phyloP scores from a whole-genome alignment of 1,140 invertebrate species.

The Cydia strobilella region DNA sequence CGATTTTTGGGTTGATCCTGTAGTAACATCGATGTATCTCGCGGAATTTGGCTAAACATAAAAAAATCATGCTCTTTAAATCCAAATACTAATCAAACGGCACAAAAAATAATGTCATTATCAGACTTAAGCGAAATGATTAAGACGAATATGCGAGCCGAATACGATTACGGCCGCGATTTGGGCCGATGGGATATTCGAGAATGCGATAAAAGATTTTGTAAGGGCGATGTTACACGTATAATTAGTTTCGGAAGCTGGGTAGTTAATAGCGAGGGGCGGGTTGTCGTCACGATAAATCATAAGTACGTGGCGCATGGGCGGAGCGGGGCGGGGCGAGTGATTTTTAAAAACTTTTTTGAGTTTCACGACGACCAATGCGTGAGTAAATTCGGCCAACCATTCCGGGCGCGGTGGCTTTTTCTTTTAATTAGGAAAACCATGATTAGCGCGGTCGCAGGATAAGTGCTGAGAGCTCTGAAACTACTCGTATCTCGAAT shows the following conservation, averaged over 20 bases:
- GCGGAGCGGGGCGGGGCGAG: constrained; percentile 73
- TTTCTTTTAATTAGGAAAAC: constrained; percentile 77
- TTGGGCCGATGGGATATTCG: constrained; percentile 49
- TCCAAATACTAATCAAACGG: constrained; percentile 1
- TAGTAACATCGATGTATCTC: too few relatives aligned
- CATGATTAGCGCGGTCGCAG: constrained; percentile 70
- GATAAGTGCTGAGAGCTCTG: constrained; percentile 47
- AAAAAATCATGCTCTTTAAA: background rate
- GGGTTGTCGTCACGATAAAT: constrained; percentile 77
- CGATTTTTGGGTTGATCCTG: too few relatives aligned
- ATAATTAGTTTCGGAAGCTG: constrained; percentile 74
- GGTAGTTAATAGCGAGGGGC: constrained; percentile 73
- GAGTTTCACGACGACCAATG: constrained; percentile 71
- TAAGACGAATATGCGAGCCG: constrained; percentile 48
- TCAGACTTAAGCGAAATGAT: constrained; percentile 38
- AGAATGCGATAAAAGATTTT: constrained; percentile 65
- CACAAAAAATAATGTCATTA: constrained; percentile 27
- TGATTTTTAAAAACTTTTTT: constrained; percentile 80
- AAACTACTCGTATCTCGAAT: background rate
- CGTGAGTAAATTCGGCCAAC: constrained; percentile 64
- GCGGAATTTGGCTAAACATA: background rate
- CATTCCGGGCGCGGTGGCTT: constrained; percentile 72
- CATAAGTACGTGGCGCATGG: constrained; percentile 74
- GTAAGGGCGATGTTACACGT: constrained; percentile 59
- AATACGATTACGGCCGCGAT: constrained; percentile 49